Base-by-base conservation (phyloP, 2,113 vertebrate species). In the Tautogolabrus adspersus region DNA sequence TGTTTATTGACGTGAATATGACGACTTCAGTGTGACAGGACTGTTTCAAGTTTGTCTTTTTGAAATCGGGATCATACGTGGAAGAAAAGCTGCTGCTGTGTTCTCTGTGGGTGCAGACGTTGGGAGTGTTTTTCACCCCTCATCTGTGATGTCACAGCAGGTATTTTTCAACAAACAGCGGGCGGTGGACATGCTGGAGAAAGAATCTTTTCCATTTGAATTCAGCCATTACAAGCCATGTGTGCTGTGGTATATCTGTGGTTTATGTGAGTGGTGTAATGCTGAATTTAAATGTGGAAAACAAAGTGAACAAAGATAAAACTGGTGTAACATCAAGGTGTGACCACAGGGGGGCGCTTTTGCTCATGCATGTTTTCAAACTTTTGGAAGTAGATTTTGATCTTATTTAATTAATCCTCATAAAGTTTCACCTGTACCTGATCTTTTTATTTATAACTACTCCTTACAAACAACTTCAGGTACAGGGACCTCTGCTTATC, bases 31-130 rank as follows among this genome's bases (percentile, higher is more conserved):
- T 83, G 80, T 84, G 71, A 83, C 59, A 58, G 71, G 69, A 77
- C 61, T 89, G 76, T 87, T 89, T 82, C 22, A 64, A 78, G 84
- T 90, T 85, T 60, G 73, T 89, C 47, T 89, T 84, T 34, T 77
- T 60, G 22, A 63, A 67, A 62, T 71, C 19, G 10, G 6, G 23
- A 11, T 75, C 40, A 42, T 10, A 44, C 2, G 7, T 7, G 5
- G 37, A 19, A 8, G 7, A 16, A 38, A 79, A 73, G 26, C 63
- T 1, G 57, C 57, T 54, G 77, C 73, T 51, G 64, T 5, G 55
- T 10, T 46, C 19, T 67, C 52, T n/a, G 1, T 12, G 38, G 67
- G 21, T 6, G 23, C 10, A 7, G 57, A 38, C 40, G 21, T 12
- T 23, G n/a, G 40, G 49, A 34, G 13, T 0, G 3, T 47, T 60